phyloP scores from a whole-genome alignment of 2,797 vertebrate species.

The Arremon aurantiirostris region DNA sequence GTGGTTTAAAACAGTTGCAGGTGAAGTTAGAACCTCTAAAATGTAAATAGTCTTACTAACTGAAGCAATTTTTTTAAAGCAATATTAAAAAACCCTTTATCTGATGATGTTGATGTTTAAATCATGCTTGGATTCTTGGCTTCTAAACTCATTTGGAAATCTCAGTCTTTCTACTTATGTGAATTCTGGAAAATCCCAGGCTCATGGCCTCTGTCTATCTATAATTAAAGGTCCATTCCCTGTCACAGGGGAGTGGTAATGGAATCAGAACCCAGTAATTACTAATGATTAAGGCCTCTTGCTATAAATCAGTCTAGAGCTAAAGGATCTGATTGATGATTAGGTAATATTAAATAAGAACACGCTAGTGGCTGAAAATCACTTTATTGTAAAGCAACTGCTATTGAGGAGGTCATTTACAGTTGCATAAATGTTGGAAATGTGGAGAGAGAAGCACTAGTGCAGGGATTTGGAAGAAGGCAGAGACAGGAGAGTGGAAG shows the following conservation, averaged over 20 bases:
- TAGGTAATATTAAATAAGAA: not conserved
- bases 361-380: not conserved
- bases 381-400: conserved; percentile 26
- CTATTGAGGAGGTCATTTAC: not conserved
- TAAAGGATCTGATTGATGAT: not conserved
- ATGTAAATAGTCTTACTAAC: not conserved
- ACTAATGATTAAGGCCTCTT: not conserved
- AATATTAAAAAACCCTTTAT: not conserved
- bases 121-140: not conserved
- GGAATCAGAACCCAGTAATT: not conserved
- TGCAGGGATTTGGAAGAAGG: not conserved
- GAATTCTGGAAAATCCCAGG: not conserved
- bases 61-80: accelerated
- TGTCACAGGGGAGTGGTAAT: not conserved
- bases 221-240: not conserved
- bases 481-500: not conserved
- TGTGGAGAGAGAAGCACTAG: not conserved
- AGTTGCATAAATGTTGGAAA: not conserved
- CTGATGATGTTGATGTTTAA: not conserved
- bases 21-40: not conserved
- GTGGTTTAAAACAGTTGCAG: not conserved
- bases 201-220: not conserved
- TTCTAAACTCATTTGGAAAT: not conserved
- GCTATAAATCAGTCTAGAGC: not conserved
- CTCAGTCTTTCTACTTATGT: not conserved